These are phyloP conservation scores for Calyptommatus sinebrachiatus DNA, from an alignment of 2,113 vertebrate species.

Conservation along the genomic window DNA sequence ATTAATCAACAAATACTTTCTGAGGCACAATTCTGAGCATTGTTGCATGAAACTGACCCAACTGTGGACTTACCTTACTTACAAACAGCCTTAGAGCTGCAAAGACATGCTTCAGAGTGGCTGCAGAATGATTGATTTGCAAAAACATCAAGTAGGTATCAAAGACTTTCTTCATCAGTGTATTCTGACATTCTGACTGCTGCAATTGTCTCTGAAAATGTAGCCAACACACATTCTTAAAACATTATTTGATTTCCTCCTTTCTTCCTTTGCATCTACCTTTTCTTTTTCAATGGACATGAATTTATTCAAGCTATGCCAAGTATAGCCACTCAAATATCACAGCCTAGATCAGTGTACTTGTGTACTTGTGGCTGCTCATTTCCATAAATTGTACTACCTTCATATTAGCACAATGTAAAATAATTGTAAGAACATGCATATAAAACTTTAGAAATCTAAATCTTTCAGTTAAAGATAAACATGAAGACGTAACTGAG, in stretches of 20 bases:
- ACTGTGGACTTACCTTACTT: constrained; percentile 79
- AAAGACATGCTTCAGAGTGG: constrained; percentile 88
- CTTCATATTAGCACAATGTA: too few species aligned
- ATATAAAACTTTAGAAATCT: too few species aligned
- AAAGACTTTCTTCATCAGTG: constrained; percentile 94
- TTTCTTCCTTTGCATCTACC: not conserved
- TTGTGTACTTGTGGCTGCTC: too few species aligned
- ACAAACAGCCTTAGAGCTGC: constrained; percentile 90
- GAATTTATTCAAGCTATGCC: not conserved
- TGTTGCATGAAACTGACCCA: too few species aligned
- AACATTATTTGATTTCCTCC: not conserved
- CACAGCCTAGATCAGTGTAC: not conserved
- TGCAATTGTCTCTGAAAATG: constrained; percentile 85
- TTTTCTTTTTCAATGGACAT: not conserved
- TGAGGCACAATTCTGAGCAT: not conserved
- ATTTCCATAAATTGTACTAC: too few species aligned
- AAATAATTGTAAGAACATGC: too few species aligned
- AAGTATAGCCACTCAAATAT: not conserved
- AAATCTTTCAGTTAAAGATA: too few species aligned
- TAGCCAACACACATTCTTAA: constrained; percentile 35
- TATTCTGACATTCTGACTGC: constrained; percentile 91
- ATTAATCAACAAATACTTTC: not conserved
- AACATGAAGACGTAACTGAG: too few species aligned
- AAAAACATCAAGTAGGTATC: constrained; percentile 96
- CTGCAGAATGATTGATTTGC: constrained; percentile 94